Evolutionary conservation across 2,113 vertebrate species (phyloP), one percentile per base, ranked within the genome.

Genomic region (Hystrix brachyura): DNA sequence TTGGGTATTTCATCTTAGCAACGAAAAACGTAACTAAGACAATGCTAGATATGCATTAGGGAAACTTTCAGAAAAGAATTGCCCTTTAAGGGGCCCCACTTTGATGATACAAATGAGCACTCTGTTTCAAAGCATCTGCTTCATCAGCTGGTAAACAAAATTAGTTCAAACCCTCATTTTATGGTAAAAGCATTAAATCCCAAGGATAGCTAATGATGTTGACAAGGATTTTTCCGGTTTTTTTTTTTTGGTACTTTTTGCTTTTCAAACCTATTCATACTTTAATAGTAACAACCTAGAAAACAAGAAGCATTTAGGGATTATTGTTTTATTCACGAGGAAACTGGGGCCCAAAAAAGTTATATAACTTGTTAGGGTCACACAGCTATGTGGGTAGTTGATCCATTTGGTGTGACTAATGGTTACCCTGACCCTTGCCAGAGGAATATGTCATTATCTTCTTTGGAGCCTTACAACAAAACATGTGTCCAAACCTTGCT

Each of bases 41-140:
- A 72, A 80, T 51, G 88, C 53, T 91, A 53, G 90, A 82, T 32
- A 57, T 55, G 15, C 80, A 38, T 74, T 84, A 94, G n/a, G 55
- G 59, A 90, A 84, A 55, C 17, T 71, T 93, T 62, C 46, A 11
- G 4, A 48, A 46, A 67, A 95, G n/a, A 74, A 46, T 51, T 82
- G 46, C 67, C 60, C 90, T 74, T 38, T 59, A 90, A 92, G 46
- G 27, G 21, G 11, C 38, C 72, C 92, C 27, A 59, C 15, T 94
- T 89, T 67, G 84, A 60, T 89, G 23, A 55, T 23, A n/a, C 15
- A 87, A 43, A 55, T 65, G 57, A 83, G 27, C 59, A 32, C 53
- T 84, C 62, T 57, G 32, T 87, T 93, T 84, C 90, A 95, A 48
- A 93, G 60, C 86, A 91, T 91, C 96, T 91, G 78, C 78, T 80